phyloP scores from a whole-genome alignment of 1,140 invertebrate genomes.

The Delia radicum region DNA sequence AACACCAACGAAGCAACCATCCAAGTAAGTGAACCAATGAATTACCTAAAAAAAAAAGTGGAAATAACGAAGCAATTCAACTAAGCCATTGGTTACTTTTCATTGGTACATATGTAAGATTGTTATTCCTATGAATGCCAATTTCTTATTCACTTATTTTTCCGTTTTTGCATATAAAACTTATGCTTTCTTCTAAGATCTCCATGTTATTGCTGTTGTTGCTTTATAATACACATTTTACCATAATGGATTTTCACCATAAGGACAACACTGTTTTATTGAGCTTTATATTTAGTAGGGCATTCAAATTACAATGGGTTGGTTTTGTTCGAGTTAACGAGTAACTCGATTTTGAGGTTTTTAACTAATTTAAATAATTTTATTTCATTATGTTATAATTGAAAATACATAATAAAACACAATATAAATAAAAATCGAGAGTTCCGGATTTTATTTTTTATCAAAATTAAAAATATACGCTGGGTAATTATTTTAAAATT shows the following conservation, averaged over 20 bases:
- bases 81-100: not conserved
- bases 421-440: no score
- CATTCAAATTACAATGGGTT: no score
- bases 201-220: not conserved
- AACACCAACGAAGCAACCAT: not conserved
- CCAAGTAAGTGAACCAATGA: not conserved
- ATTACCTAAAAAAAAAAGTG: not conserved
- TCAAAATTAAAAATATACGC: no score
- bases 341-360: no score
- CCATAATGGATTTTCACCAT: constrained; percentile 18
- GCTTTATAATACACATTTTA: constrained; percentile 15
- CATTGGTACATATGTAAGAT: not conserved
- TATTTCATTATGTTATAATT: no score
- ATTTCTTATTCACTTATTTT: not conserved
- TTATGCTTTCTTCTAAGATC: not conserved
- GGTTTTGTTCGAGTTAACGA: no score
- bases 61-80: not conserved
- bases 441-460: no score
- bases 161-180: not conserved
- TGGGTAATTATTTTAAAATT: no score
- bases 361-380: no score
- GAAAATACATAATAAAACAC: no score
- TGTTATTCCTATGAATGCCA: not conserved
- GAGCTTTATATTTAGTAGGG: not conserved
- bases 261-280: constrained; percentile 5